phyloP scores from a whole-genome alignment of 2,888 invertebrate species.

The Lasioglossum zephyrum region DNA sequence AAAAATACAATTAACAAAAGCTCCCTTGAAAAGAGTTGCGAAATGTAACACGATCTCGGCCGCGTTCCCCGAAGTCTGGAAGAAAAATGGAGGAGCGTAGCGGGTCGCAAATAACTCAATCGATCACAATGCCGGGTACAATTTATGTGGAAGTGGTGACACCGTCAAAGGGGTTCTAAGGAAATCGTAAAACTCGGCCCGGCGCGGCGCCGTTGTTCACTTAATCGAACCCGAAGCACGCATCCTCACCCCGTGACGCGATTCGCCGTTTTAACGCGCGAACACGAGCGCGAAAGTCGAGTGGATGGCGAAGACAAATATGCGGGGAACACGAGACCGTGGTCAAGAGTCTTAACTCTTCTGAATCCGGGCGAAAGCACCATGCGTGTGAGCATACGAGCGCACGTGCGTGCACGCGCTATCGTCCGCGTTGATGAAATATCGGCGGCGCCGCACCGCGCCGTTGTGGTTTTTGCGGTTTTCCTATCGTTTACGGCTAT shows the following conservation, averaged over 20 bases:
- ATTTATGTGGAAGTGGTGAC: conserved; percentile 14
- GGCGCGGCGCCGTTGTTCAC: conserved; percentile 40
- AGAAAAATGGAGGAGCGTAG: not conserved
- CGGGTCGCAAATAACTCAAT: not conserved
- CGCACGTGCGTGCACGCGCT: conserved; percentile 42
- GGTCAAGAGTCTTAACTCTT: conserved; percentile 51
- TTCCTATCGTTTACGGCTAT: conserved; percentile 48
- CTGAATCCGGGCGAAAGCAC: conserved; percentile 40
- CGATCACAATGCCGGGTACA: not conserved
- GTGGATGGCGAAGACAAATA: conserved; percentile 67
- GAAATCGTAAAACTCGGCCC: conserved; percentile 43
- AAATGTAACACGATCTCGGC: not conserved
- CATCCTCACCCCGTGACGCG: conserved; percentile 30
- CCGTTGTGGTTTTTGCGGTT: conserved; percentile 45
- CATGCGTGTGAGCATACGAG: conserved; percentile 33
- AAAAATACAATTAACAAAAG: too few species aligned
- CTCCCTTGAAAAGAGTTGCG: too few species aligned
- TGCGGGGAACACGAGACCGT: conserved; percentile 61
- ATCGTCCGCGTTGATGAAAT: conserved; percentile 42
- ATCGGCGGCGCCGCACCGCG: conserved; percentile 21
- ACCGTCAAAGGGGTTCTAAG: conserved; percentile 31
- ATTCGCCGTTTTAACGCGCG: conserved; percentile 44
- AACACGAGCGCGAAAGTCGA: conserved; percentile 65
- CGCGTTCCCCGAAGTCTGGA: not conserved
- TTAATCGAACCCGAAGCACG: conserved; percentile 51